A percentile compares a stretch with the other conserved stretches of the same genome.
Conservation (phyloP, 2,113 vertebrate species). For the Microtus oregoni region DNA sequence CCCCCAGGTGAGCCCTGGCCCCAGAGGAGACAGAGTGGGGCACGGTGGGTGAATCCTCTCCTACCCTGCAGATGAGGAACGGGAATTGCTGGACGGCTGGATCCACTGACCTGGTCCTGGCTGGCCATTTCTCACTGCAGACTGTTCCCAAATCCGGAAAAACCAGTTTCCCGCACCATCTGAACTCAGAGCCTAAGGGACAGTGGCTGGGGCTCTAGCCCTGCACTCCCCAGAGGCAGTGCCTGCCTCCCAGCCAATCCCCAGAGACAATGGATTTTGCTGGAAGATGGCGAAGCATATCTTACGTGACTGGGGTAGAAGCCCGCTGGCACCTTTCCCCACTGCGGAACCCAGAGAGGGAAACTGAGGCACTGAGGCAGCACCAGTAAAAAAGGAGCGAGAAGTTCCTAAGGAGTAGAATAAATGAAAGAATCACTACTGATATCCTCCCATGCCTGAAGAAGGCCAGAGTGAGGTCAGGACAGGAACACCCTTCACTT, state of each 20-base stretch:
- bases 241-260: slow-evolving; percentile 74
- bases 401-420: background rate
- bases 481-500: background rate
- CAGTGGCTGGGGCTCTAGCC: background rate
- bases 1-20: background rate
- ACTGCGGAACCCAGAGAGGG: slow-evolving; percentile 74
- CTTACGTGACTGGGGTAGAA: slow-evolving; percentile 20
- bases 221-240: background rate
- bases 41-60: background rate
- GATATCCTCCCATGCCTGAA: background rate
- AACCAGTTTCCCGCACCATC: slow-evolving; percentile 36
- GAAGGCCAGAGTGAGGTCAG: background rate
- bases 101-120: slow-evolving; percentile 77
- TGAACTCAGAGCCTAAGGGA: slow-evolving; percentile 71
- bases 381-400: slow-evolving; percentile 46
- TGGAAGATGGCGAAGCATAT: slow-evolving; percentile 66
- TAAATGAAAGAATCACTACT: background rate
- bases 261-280: slow-evolving; percentile 33
- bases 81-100: background rate
- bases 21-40: background rate
- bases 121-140: slow-evolving; percentile 63
- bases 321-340: slow-evolving; percentile 75
- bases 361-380: slow-evolving; percentile 77
- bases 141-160: slow-evolving; percentile 41
- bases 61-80: background rate